These are phyloP conservation scores for Lycaon pictus DNA, from an alignment of 2,113 vertebrate species.

Conservation along the genomic window DNA sequence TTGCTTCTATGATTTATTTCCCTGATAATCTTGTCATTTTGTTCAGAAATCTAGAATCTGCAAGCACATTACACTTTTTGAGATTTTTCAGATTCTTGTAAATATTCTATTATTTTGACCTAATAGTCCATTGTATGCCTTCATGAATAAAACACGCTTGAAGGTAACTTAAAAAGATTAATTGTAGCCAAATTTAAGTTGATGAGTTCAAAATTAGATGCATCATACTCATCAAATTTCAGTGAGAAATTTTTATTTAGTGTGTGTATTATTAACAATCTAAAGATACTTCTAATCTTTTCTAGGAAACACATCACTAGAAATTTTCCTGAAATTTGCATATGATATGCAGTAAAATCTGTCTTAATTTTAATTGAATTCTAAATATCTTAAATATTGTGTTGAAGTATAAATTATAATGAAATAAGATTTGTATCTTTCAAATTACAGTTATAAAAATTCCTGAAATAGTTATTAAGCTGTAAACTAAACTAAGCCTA, in stretches of 20 bases:
- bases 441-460: not conserved
- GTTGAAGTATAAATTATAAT: not conserved
- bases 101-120: constrained; percentile 60
- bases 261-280: constrained; percentile 22
- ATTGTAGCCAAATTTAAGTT: constrained; percentile 23
- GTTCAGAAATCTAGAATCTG: not conserved
- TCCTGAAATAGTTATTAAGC: not conserved
- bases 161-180: constrained; percentile 29
- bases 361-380: not conserved
- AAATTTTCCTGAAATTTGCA: not conserved
- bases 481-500: not conserved
- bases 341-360: not conserved
- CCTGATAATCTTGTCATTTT: constrained; percentile 4
- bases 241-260: constrained; percentile 5
- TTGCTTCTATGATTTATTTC: not conserved
- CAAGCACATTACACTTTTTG: constrained; percentile 18
- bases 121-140: not conserved
- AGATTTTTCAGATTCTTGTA: constrained; percentile 41
- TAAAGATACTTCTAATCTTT: not conserved
- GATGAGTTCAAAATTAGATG: constrained; percentile 49
- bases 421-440: not conserved
- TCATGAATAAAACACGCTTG: constrained; percentile 59
- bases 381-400: not conserved
- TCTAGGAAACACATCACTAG: not conserved
- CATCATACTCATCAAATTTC: not conserved